Percentiles rank a stretch among this genome's conserved stretches.
Evolutionary conservation across 2,797 vertebrate genomes (phyloP).

Genomic region (Neoniphon sammara): DNA sequence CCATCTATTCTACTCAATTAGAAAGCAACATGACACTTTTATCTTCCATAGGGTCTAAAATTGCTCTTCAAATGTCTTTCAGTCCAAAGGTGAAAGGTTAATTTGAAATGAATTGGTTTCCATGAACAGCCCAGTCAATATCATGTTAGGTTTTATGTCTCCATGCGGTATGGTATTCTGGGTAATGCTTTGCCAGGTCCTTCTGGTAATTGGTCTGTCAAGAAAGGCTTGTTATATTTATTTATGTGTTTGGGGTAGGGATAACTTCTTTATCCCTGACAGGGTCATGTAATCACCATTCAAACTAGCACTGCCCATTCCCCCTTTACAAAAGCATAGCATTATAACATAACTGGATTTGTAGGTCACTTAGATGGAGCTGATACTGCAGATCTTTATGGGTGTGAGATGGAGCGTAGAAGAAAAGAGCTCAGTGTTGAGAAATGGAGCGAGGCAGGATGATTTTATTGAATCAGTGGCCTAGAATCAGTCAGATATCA

Average conservation of each 20-base stretch:
- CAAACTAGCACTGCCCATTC: slow-evolving; percentile 6
- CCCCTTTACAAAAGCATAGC: slow-evolving; percentile 3
- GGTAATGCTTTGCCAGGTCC: not conserved
- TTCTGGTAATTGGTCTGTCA: slow-evolving; percentile 37
- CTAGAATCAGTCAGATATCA: slow-evolving; percentile 17
- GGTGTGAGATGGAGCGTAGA: not conserved
- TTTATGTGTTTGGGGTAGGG: slow-evolving; percentile 22
- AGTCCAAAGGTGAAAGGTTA: slow-evolving; percentile 36
- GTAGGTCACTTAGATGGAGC: slow-evolving; percentile 15
- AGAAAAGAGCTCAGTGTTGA: not conserved
- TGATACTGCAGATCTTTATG: slow-evolving; percentile 32
- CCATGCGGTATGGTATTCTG: not conserved
- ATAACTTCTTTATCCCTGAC: slow-evolving; percentile 31
- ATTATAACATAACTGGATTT: slow-evolving; percentile 27
- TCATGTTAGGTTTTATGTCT: not conserved
- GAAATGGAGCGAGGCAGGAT: not conserved
- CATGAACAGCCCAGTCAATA: not conserved
- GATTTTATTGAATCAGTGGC: slow-evolving; percentile 22
- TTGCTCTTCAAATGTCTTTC: slow-evolving; percentile 10
- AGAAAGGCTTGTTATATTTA: not conserved
- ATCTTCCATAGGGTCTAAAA: not conserved
- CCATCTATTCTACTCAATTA: slow-evolving; percentile 7
- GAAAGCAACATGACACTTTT: not conserved
- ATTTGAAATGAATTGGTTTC: slow-evolving; percentile 20
- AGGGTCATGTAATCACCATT: slow-evolving; percentile 13